Conservation (phyloP, 1,140 invertebrate genomes). For the Leptinotarsa undecemlineata region DNA sequence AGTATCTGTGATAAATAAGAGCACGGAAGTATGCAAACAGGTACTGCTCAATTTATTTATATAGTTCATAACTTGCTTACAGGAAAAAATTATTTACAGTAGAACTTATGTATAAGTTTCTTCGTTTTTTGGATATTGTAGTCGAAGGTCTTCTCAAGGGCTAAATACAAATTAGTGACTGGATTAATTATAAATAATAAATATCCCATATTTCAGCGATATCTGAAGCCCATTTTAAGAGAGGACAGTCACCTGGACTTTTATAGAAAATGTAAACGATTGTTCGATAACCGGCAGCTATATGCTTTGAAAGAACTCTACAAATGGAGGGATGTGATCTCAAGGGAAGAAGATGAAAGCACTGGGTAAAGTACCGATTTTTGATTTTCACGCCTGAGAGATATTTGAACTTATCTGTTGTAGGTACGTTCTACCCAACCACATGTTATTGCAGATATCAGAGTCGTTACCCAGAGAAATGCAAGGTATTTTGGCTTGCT, state of each 20-base stretch:
- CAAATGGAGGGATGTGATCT: conserved; percentile 85
- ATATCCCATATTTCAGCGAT: conserved; percentile 63
- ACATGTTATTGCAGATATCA: conserved; percentile 91
- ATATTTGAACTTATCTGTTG: conserved; percentile 20
- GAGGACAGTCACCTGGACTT: conserved; percentile 76
- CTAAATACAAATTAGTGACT: no score
- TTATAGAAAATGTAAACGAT: conserved; percentile 76
- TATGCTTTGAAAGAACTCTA: conserved; percentile 82
- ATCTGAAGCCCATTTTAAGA: conserved; percentile 76
- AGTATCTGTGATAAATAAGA: conserved; percentile 70
- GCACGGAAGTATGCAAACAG: conserved; percentile 72
- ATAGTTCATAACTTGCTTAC: no score
- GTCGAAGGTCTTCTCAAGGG: no score
- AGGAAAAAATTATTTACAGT: no score
- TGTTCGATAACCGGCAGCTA: conserved; percentile 86
- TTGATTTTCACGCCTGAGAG: background rate
- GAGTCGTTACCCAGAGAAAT: conserved; percentile 90
- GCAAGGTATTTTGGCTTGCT: conserved; percentile 92
- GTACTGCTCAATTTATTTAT: conserved; percentile 43
- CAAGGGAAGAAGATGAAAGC: conserved; percentile 91
- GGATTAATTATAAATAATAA: no score
- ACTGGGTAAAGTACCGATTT: conserved; percentile 59
- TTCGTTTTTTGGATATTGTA: no score
- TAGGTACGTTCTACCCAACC: conserved; percentile 92
- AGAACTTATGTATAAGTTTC: no score